phyloP scores from a whole-genome alignment of 2,888 invertebrate genomes.

The Eupeodes latifasciatus region DNA sequence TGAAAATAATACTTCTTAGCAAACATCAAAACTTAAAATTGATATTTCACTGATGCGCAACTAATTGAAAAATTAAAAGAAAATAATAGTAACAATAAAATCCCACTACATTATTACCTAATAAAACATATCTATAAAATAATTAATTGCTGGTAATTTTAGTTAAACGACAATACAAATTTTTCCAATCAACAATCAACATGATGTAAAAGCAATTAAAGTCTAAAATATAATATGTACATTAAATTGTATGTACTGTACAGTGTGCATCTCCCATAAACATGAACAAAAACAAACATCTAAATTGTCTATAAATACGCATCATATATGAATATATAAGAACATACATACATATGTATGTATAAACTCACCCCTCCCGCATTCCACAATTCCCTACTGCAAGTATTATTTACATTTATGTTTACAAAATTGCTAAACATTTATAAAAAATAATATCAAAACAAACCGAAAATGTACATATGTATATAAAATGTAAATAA shows the following conservation, averaged over 20 bases:
- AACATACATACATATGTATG: not conserved
- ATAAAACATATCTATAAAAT: slow-evolving; percentile 48
- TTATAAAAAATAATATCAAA: slow-evolving; percentile 17
- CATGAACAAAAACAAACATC: slow-evolving; percentile 12
- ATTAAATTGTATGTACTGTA: not conserved
- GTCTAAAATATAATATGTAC: slow-evolving; percentile 30
- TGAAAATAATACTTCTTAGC: not conserved
- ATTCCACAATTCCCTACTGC: not conserved
- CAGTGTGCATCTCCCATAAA: slow-evolving; percentile 36
- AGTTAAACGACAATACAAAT: slow-evolving; percentile 44
- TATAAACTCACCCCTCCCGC: not conserved
- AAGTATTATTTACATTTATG: slow-evolving; percentile 20
- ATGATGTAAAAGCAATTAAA: slow-evolving; percentile 66
- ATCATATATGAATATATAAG: too few relatives aligned
- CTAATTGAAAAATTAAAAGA: not conserved
- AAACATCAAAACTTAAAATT: not conserved
- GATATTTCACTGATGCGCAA: not conserved
- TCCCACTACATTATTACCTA: not conserved
- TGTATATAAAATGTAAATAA: not conserved
- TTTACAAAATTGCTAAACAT: slow-evolving; percentile 36
- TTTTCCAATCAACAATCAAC: slow-evolving; percentile 26
- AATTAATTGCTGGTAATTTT: slow-evolving; percentile 58
- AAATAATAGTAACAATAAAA: slow-evolving; percentile 1
- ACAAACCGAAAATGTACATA: slow-evolving; percentile 13
- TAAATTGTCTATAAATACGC: slow-evolving; percentile 39